Percentiles rank a stretch among this genome's conserved stretches.
Conservation (phyloP, 2,888 invertebrate genomes). For the Spilosoma lubricipeda region DNA sequence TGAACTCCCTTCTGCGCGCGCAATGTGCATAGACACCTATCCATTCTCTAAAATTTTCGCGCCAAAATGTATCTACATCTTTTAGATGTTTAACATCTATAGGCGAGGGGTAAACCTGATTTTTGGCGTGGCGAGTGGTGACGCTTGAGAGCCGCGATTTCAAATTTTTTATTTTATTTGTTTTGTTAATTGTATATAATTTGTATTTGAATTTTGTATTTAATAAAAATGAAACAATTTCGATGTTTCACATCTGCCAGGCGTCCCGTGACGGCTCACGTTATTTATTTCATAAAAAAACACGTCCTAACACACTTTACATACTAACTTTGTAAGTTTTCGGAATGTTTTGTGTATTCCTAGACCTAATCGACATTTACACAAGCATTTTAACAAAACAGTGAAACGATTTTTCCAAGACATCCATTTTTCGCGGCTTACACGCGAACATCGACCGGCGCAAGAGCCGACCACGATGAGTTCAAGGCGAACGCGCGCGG, state of each 20-base stretch:
- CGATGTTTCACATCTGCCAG: too few relatives aligned
- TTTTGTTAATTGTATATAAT: too few relatives aligned
- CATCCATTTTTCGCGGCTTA: slow-evolving; percentile 69
- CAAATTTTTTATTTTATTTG: too few relatives aligned
- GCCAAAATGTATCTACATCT: slow-evolving; percentile 55
- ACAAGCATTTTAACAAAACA: not conserved
- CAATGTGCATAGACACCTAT: slow-evolving; percentile 46
- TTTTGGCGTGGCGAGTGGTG: too few relatives aligned
- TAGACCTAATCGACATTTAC: not conserved
- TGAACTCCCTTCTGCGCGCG: slow-evolving; percentile 68
- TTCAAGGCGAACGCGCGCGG: slow-evolving; percentile 85
- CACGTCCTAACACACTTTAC: not conserved
- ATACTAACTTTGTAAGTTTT: not conserved
- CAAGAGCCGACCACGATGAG: slow-evolving; percentile 76
- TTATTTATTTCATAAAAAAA: not conserved
- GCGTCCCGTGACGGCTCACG: too few relatives aligned
- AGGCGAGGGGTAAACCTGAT: too few relatives aligned
- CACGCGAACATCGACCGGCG: slow-evolving; percentile 64
- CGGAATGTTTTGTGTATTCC: not conserved
- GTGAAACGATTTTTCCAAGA: slow-evolving; percentile 56
- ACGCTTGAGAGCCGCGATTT: too few relatives aligned
- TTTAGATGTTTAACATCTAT: too few relatives aligned
- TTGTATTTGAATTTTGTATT: too few relatives aligned
- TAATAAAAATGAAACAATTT: too few relatives aligned
- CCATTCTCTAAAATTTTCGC: slow-evolving; percentile 62